A percentile compares a stretch with the other conserved stretches of the same genome.
phyloP scores from a whole-genome alignment of 2,113 vertebrate species.

The Caranx ignobilis region DNA sequence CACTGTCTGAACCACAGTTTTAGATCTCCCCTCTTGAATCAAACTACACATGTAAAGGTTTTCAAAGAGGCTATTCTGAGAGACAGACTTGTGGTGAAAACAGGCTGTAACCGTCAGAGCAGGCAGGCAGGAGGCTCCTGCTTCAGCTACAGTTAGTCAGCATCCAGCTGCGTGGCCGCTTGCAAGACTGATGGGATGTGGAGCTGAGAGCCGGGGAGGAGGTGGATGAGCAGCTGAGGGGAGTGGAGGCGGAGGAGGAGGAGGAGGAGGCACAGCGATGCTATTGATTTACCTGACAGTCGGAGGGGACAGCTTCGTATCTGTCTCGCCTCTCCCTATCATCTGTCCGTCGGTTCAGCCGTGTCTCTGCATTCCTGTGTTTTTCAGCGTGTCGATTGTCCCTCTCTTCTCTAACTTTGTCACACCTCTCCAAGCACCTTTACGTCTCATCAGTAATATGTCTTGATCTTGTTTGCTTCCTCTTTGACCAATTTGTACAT shows the following conservation, averaged over 20 bases:
- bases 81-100: constrained; percentile 38
- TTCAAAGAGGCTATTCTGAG: constrained; percentile 57
- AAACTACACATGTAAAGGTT: constrained; percentile 27
- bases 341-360: constrained; percentile 45
- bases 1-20: not conserved
- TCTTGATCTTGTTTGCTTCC: constrained; percentile 24
- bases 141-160: constrained; percentile 55
- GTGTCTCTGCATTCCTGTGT: constrained; percentile 37
- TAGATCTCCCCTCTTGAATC: constrained; percentile 3
- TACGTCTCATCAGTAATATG: constrained; percentile 31
- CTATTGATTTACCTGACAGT: constrained; percentile 70
- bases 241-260: constrained; percentile 36
- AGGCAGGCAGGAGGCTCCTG: constrained; percentile 14
- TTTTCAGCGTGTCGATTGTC: constrained; percentile 38
- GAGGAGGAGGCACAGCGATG: constrained; percentile 25
- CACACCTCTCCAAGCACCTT: constrained; percentile 13
- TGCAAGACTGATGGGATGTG: constrained; percentile 44
- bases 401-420: constrained; percentile 33
- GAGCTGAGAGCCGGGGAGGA: constrained; percentile 15
- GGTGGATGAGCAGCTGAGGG: constrained; percentile 42
- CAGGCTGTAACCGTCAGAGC: constrained; percentile 34
- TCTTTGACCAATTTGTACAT: constrained; percentile 8
- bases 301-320: constrained; percentile 59
- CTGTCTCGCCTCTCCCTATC: constrained; percentile 50
- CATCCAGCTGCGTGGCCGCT: constrained; percentile 56